Base-by-base conservation (phyloP, 2,113 vertebrate species). In the Crotophaga sulcirostris region DNA sequence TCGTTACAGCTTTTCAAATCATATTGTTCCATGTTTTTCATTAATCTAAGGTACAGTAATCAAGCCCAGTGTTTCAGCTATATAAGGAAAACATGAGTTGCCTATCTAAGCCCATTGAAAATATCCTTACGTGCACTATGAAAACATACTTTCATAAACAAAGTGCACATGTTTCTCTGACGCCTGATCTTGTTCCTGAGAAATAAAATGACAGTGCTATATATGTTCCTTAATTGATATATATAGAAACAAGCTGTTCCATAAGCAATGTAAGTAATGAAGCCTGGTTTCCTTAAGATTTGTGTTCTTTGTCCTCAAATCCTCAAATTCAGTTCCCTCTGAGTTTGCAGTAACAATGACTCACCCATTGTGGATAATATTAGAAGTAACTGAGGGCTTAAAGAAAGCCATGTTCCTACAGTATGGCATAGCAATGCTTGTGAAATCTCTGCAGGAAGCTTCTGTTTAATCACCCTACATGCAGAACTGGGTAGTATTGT, bases 281-380 rank as follows among this genome's bases (percentile, higher is more conserved):
- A 90, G 51, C 21, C 67, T 91, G 44, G 8, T 76, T 94, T 93
- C 90, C 82, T 88, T 60, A 90, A 85, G 49, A 52, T 75, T 78
- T 68, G 29, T 84, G 52, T 63, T 83, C 90, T 93, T 93, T 90
- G 45, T 93, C 84, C 70, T 93, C 62, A 93, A 64, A 94, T 95
- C 77, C 76, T 90, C 74, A 90, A 64, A 33, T 44, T 58, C 45
- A 36, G 38, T 58, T 91, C 73, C 45, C 47, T 73, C 62, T 84
- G 69, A 88, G 79, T 84, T 88, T 78, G 49, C n/a, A 51, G 70
- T 60, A 75, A 69, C 40, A 56, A 81, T 74, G 69, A 79, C 70
- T 55, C 81, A 77, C 26, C 15, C 25, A 21, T 62, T 66, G 73
- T 66, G 51, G 29, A 26, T 83, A 68, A 89, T 77, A 89, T 42